Evolutionary conservation across 2,888 invertebrate species (phyloP), one percentile per base, ranked within the genome.

Genomic region (Spodoptera picta): DNA sequence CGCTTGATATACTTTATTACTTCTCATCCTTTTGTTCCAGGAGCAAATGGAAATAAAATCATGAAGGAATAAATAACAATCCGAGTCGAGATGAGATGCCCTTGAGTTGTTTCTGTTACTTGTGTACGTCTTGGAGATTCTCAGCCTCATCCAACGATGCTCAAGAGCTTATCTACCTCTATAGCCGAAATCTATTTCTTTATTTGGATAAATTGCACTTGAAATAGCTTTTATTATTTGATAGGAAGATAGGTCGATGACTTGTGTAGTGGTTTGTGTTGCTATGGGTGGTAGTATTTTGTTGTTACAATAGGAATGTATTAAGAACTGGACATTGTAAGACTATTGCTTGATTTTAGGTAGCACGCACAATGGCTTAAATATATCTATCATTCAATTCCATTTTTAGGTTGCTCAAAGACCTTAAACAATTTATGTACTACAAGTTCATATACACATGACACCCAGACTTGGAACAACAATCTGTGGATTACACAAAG

Each of bases 61-160:
- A 68, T 65, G 52, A 57, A 57, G 72, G 72, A 71, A 68, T 73
- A 69, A 69, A 69, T 73, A 73, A 69, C 67, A 69, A 69, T 69
- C 67, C 55, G 43, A 43, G 27, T 10, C 51, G 55, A 43, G 60
- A 65, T 54, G 53, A 54, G 47, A 49, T 31, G 73, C 19, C 52
- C 73, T 69, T 56, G 68, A 60, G 48, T 46, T 53, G 53, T 44
- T 73, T 56, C 55, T 31, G 46, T 72, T 54, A 47, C 59, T 65
- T 65, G 45, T 31, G 73, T 54, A 19, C 6, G 58, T 51, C 66
- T 58, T 14, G 43, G 50, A 72, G 23, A 41, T 58, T 58, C 50
- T 54, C 44, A 23, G 31, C 27, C n/a, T 65, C 51, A 58, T 41
- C 19, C 69, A 53, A 50, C 41, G 24, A 50, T 51, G 43, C 53